Evolutionary conservation across 2,113 vertebrate genomes (phyloP), one percentile per base, ranked within the genome.

Genomic region (Menura novaehollandiae): DNA sequence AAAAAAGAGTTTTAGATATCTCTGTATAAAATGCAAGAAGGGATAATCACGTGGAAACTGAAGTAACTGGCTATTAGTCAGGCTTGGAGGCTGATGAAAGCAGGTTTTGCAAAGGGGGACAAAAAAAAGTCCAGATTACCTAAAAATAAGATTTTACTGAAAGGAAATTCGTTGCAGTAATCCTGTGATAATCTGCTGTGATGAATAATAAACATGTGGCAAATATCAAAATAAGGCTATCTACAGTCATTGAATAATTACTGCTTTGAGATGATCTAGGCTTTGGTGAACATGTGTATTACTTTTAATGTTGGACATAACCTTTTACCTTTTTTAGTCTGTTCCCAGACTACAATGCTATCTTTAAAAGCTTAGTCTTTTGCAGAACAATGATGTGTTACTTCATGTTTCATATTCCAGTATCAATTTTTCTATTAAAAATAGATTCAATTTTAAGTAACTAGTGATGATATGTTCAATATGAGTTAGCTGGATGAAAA

Each of bases 381-480:
- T 96, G 82, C 93, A 82, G 85, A 95, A 96, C 81, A 96, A 95
- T 82, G 92, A 95, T 71, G 68, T 94, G 75, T 95, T 95, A 86
- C 87, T 97, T 97, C 95, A 91, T 97, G 79, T 96, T 98, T 97
- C 96, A 96, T 96, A 97, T 97, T 98, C 92, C 62, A 95, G 89
- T 96, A 98, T 97, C 97, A 96, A 97, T 97, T 98, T 98, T 98
- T 98, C 97, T 98, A 98, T 98, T 98, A 98, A 98, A 98, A 97
- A 97, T 96, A 97, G 97, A 98, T 98, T 97, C 97, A 75, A 93
- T 97, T 97, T 97, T 97, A 97, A 98, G 91, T 97, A 98, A 97
- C 93, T 94, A 91, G 69, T 97, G 97, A 97, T 97, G 95, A 92
- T 97, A 85, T 89, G 88, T 97, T 97, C 95, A 96, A 93, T 96